Percentiles rank a stretch among this genome's conserved stretches.
Conservation (phyloP, 2,797 vertebrate genomes). For the Cynopterus sphinx region DNA sequence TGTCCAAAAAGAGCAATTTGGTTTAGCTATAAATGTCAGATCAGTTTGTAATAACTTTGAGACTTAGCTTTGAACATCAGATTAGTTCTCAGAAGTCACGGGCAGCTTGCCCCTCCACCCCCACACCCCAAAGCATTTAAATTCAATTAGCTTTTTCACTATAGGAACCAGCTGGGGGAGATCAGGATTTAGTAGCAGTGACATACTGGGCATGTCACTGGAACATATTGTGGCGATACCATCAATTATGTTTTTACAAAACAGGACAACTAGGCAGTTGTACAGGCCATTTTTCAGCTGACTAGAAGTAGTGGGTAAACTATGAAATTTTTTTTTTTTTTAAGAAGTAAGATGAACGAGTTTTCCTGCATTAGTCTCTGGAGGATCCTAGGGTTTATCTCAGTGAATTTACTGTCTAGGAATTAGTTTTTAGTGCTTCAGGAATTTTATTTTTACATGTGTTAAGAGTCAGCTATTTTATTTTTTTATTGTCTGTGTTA, state of each 20-base stretch:
- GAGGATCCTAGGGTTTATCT: not conserved
- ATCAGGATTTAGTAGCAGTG: not conserved
- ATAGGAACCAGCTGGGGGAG: not conserved
- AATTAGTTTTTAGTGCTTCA: not conserved
- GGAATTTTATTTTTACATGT: not conserved
- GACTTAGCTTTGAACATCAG: not conserved
- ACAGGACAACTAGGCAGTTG: not conserved
- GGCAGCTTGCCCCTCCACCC: no score
- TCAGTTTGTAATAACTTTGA: not conserved
- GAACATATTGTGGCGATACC: not conserved
- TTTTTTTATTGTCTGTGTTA: not conserved
- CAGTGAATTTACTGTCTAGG: not conserved
- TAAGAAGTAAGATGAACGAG: not conserved
- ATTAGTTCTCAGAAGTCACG: constrained; percentile 10
- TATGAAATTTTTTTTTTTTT: not conserved
- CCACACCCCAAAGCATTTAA: not conserved
- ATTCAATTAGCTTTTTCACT: not conserved
- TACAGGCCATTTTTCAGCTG: not conserved
- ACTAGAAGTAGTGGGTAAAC: not conserved
- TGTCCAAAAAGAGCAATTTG: not conserved
- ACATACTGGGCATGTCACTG: not conserved
- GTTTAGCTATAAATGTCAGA: not conserved
- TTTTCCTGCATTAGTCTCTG: not conserved
- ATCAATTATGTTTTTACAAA: not conserved
- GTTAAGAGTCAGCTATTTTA: not conserved